Evolutionary conservation across 1,140 invertebrate genomes (phyloP), one percentile per base, ranked within the genome.

Genomic region (Bactericera cockerelli): DNA sequence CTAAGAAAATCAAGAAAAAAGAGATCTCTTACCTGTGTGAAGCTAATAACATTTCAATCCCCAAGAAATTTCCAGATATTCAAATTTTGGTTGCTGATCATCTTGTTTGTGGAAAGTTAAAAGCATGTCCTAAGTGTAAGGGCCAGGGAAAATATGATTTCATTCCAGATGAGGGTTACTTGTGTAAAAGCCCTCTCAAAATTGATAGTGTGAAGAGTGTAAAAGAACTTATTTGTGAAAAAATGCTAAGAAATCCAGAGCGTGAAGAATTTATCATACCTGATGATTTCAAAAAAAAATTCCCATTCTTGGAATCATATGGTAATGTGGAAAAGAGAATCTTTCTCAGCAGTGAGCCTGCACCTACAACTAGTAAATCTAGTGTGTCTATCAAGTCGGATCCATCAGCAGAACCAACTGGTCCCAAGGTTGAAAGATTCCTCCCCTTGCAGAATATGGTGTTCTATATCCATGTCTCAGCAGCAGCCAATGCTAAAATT

Each of bases 151-250:
- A 90, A 66, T 75, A 92, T 14, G 68, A 77, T 56, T 85, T 81
- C 61, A 79, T 79, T 58, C 84, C 82, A 65, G 81, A 81, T 21
- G 53, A 71, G 64, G 86, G 85, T 1, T 95, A 94, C 67, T 72
- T 77, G 61, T 95, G 92, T 68, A 74, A 70, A 64, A 94, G 93
- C 39, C 75, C 86, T 70, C 65, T 93, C 28, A 85, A 82, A 22
- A 93, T 13, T 31, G 28, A 6, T 13, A 31, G 13, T 6, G 4
- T 31, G 28, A 31, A 31, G 28, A 31, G 28, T 31, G 28, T 31
- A 4, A 31, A 94, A 70, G 98, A 92, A 89, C 84, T 87, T 0
- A 90, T 88, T 71, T 98, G 95, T 70, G 75, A 78, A 39, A 81
- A 84, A 64, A 67, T 81, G 8, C 81, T 81, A 0, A 79, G 80